Conservation (phyloP, 2,797 vertebrate species). For the Bradypodion pumilum region DNA sequence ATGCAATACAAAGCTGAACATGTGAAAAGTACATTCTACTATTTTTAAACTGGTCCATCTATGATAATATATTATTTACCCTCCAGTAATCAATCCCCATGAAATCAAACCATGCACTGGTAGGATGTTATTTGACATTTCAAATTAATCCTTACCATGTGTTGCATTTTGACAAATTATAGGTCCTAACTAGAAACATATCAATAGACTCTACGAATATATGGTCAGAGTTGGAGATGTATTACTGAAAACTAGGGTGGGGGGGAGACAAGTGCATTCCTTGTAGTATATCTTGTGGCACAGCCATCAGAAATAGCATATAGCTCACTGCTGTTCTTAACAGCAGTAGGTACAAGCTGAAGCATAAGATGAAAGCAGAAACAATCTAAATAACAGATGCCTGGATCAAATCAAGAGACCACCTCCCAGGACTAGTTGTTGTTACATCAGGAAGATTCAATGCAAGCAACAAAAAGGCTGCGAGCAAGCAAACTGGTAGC, state of each 20-base stretch:
- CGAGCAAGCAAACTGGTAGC: background rate
- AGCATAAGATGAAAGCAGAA: background rate
- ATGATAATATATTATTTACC: conserved; percentile 26
- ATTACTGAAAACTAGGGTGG: background rate
- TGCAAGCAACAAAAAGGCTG: background rate
- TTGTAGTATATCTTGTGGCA: background rate
- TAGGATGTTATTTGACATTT: background rate
- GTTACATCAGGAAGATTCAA: background rate
- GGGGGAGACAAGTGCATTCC: background rate
- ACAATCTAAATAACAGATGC: background rate
- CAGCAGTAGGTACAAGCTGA: background rate
- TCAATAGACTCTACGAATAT: background rate
- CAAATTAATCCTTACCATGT: conserved; percentile 3
- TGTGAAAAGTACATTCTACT: conserved; percentile 11
- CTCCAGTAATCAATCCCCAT: background rate
- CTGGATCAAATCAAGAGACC: conserved; percentile 1
- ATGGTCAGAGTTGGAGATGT: background rate
- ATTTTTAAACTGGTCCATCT: background rate
- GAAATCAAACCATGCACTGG: background rate
- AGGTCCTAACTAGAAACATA: background rate
- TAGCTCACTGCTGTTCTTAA: background rate
- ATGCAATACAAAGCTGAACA: background rate
- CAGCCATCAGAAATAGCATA: background rate
- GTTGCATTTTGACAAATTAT: background rate
- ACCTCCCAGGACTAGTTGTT: background rate